Conservation (phyloP, 2,113 vertebrate species). For the Vulpes vulpes region DNA sequence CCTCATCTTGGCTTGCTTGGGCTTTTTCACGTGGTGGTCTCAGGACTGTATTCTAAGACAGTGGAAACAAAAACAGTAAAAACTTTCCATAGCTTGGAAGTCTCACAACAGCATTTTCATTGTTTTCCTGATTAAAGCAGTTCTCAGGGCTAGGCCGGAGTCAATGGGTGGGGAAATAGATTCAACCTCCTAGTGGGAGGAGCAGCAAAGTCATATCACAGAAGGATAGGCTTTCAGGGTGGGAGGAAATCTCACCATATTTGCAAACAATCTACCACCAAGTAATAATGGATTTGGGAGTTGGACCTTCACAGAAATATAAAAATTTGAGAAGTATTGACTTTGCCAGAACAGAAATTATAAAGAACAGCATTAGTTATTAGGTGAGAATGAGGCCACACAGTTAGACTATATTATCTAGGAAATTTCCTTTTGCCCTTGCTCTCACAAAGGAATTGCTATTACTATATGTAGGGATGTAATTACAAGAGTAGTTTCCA, state of each 20-base stretch:
- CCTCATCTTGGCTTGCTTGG: neutral
- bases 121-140: neutral
- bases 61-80: neutral
- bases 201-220: neutral
- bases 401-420: neutral
- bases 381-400: neutral
- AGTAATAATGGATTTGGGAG: neutral
- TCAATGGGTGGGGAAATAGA: neutral
- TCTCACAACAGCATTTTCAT: neutral
- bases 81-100: neutral
- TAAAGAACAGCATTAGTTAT: neutral
- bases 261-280: neutral
- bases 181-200: neutral
- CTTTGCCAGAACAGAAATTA: neutral
- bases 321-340: neutral
- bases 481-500: neutral
- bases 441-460: neutral
- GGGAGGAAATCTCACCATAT: neutral
- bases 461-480: neutral
- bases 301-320: neutral
- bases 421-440: neutral
- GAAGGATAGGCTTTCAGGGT: neutral
- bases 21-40: neutral
- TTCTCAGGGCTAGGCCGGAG: neutral
- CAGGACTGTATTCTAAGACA: neutral